Percentiles rank a stretch among this genome's conserved stretches.
Conservation (phyloP, 2,113 vertebrate species). For the Amphiprion ocellaris region DNA sequence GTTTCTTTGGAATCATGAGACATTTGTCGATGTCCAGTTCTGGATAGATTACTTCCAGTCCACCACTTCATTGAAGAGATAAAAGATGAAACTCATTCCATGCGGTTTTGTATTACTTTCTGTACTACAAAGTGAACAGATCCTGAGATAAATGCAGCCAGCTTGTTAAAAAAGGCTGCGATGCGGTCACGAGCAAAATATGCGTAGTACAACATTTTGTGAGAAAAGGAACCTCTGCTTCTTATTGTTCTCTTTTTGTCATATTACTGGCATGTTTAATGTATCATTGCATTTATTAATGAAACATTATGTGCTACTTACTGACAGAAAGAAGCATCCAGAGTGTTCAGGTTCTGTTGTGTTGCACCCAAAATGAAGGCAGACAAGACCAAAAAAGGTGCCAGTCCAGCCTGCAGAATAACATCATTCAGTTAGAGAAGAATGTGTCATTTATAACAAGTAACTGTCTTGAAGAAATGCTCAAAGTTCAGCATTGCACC, state of each 20-base stretch:
- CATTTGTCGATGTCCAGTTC: constrained; percentile 70
- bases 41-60: constrained; percentile 76
- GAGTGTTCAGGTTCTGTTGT: constrained; percentile 7
- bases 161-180: neutral
- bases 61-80: constrained; percentile 68
- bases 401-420: constrained; percentile 49
- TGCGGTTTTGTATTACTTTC: neutral
- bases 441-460: neutral
- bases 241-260: neutral
- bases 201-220: neutral
- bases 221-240: constrained; percentile 1
- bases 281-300: neutral
- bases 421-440: neutral
- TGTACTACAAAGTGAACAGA: neutral
- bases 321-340: constrained; percentile 69
- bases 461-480: neutral
- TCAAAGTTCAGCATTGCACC: neutral
- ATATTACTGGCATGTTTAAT: neutral
- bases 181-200: neutral
- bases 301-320: constrained; percentile 49
- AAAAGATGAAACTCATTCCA: constrained; percentile 7
- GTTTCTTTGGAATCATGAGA: constrained; percentile 56
- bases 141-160: neutral
- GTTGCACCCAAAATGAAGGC: constrained; percentile 31
- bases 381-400: constrained; percentile 33